Evolutionary conservation across 2,113 vertebrate species (phyloP).

Genomic region (Polyodon spathula): DNA sequence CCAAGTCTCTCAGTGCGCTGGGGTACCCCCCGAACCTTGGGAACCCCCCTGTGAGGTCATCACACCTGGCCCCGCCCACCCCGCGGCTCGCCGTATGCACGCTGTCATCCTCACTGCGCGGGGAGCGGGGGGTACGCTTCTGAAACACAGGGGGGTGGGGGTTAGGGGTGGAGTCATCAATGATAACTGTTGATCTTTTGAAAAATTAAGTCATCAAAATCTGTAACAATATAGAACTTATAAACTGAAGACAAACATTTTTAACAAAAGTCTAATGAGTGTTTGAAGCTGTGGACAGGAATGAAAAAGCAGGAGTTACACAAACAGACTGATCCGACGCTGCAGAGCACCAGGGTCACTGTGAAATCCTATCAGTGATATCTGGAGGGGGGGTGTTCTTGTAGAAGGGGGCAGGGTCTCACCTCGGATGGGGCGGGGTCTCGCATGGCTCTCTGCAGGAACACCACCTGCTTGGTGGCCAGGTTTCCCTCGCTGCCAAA

Average conservation of each 20-base stretch:
- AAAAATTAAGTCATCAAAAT: no score
- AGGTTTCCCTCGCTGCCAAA: constrained; percentile 83
- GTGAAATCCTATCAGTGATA: neutral
- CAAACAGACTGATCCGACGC: no score
- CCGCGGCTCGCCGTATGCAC: constrained; percentile 34
- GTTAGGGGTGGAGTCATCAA: no score
- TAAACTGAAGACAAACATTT: no score
- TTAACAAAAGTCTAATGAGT: no score
- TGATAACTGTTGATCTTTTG: no score
- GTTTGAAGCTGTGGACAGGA: no score
- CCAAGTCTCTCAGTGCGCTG: constrained; percentile 68
- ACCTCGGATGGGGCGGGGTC: constrained; percentile 37
- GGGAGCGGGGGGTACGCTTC: constrained; percentile 4
- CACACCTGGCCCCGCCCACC: constrained; percentile 15
- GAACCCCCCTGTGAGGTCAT: constrained; percentile 53
- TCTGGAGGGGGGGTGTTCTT: constrained; percentile 2
- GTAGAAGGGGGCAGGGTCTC: constrained; percentile 15
- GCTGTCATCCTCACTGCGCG: constrained; percentile 28
- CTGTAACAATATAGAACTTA: no score
- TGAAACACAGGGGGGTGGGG: no score
- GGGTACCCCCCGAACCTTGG: constrained; percentile 61
- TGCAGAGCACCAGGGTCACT: no score
- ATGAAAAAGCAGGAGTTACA: no score
- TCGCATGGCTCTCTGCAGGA: constrained; percentile 82
- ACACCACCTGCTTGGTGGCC: constrained; percentile 91